Conservation (phyloP, 1,140 invertebrate genomes). For the Lucilia cuprina region DNA sequence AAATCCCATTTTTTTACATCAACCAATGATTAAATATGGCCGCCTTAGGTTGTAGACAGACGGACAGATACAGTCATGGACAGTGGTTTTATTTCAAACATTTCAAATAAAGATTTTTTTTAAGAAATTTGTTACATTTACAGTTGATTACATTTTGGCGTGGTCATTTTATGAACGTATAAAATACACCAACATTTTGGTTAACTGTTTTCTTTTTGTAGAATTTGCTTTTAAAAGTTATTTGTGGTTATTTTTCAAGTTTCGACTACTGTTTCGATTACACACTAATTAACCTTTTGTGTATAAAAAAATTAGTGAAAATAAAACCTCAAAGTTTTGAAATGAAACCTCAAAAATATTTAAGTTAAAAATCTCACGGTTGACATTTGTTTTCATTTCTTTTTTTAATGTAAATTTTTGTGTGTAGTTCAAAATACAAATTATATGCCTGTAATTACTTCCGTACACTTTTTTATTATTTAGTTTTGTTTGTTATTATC, state of each 20-base stretch:
- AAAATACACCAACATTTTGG: not conserved
- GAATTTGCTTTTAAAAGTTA: not conserved
- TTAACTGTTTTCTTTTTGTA: not conserved
- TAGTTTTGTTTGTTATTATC: not conserved
- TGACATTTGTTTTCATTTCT: not conserved
- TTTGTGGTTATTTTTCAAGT: not conserved
- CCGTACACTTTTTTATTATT: not conserved
- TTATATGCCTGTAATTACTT: not conserved
- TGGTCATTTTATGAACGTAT: not conserved
- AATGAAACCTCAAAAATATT: conserved; percentile 5
- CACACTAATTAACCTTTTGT: not conserved
- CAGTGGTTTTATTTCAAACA: not conserved
- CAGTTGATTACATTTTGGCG: conserved; percentile 17
- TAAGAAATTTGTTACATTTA: not conserved
- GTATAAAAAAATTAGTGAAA: conserved; percentile 8
- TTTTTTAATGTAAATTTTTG: not conserved
- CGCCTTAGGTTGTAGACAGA: conserved; percentile 7
- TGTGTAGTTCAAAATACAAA: not conserved
- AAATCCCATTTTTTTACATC: conserved; percentile 13
- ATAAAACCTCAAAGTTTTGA: not conserved
- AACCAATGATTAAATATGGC: conserved; percentile 13
- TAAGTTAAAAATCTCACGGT: conserved; percentile 12
- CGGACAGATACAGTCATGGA: not conserved
- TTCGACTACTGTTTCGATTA: too few species aligned
- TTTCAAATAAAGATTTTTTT: not conserved